phyloP scores from a whole-genome alignment of 1,140 invertebrate genomes.

The Amyelois transitella region DNA sequence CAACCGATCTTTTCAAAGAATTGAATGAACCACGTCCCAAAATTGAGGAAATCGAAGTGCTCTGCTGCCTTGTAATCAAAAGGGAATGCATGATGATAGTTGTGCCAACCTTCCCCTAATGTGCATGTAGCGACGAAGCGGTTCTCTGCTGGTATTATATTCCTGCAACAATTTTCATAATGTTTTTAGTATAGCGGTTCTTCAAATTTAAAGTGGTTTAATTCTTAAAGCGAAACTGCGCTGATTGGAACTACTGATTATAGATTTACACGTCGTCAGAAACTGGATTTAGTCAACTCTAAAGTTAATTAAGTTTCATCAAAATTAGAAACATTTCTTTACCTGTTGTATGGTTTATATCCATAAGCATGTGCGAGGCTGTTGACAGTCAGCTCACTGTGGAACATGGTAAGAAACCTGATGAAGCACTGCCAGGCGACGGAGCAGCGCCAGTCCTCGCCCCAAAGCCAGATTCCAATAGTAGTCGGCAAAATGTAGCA shows the following conservation, averaged over 20 bases:
- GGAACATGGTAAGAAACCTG: conserved; percentile 53
- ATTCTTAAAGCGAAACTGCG: too few species aligned
- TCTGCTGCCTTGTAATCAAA: conserved; percentile 90
- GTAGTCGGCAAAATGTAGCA: conserved; percentile 86
- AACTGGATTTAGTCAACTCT: too few species aligned
- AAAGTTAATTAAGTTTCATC: too few species aligned
- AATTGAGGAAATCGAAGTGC: conserved; percentile 75
- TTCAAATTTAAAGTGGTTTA: too few species aligned
- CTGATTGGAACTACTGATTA: too few species aligned
- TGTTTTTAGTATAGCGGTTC: too few species aligned
- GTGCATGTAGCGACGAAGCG: conserved; percentile 71
- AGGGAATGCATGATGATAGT: conserved; percentile 95
- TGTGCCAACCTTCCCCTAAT: conserved; percentile 85
- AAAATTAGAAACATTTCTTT: too few species aligned
- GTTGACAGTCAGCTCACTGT: conserved; percentile 63
- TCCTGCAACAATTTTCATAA: conserved; percentile 61
- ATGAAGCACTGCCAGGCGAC: conserved; percentile 66
- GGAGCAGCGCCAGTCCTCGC: conserved; percentile 77
- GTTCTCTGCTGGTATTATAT: conserved; percentile 76
- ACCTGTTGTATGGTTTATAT: conserved; percentile 66
- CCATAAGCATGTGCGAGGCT: conserved; percentile 59
- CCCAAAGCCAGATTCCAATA: conserved; percentile 84
- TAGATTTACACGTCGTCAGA: too few species aligned
- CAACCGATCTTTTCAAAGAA: conserved; percentile 68
- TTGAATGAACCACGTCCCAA: conserved; percentile 70